Percentiles rank a stretch among this genome's conserved stretches.
Evolutionary conservation across 1,140 invertebrate species (phyloP).

Genomic region (Leptinotarsa texana): DNA sequence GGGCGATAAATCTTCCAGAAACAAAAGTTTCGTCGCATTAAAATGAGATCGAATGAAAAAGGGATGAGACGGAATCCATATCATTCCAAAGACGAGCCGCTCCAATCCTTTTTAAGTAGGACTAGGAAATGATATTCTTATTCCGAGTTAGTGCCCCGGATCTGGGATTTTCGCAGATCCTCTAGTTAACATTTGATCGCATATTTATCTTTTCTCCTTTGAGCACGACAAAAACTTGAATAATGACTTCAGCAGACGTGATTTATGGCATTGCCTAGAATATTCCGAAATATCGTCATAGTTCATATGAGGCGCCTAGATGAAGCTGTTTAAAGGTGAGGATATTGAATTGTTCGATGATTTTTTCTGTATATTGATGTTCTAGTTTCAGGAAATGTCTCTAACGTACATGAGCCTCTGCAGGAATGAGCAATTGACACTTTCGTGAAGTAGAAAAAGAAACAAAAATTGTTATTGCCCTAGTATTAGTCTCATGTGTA

Average conservation of each 20-base stretch:
- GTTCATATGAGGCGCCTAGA: too few species aligned
- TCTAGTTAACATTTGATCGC: constrained; percentile 29
- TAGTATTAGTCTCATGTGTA: too few species aligned
- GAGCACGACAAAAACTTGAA: constrained; percentile 16
- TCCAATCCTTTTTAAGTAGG: constrained; percentile 26
- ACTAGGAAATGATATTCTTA: constrained; percentile 28
- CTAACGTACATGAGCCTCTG: too few species aligned
- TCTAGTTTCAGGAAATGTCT: too few species aligned
- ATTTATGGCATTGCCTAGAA: constrained; percentile 14
- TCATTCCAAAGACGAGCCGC: constrained; percentile 20
- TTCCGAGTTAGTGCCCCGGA: constrained; percentile 20
- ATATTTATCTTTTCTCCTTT: constrained; percentile 22
- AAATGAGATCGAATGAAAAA: constrained; percentile 16
- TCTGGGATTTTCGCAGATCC: constrained; percentile 20
- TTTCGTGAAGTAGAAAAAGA: too few species aligned
- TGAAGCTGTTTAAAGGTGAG: too few species aligned
- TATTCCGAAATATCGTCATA: not conserved
- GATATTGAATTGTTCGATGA: too few species aligned
- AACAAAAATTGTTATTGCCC: too few species aligned
- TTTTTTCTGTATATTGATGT: too few species aligned
- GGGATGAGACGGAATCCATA: constrained; percentile 21
- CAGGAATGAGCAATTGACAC: too few species aligned
- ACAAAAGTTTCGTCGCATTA: constrained; percentile 6
- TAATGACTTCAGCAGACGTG: constrained; percentile 4
- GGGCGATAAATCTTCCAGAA: not conserved